These are phyloP conservation scores for Myotis brandtii DNA, from an alignment of 2,113 vertebrate genomes.

Conservation along the genomic window DNA sequence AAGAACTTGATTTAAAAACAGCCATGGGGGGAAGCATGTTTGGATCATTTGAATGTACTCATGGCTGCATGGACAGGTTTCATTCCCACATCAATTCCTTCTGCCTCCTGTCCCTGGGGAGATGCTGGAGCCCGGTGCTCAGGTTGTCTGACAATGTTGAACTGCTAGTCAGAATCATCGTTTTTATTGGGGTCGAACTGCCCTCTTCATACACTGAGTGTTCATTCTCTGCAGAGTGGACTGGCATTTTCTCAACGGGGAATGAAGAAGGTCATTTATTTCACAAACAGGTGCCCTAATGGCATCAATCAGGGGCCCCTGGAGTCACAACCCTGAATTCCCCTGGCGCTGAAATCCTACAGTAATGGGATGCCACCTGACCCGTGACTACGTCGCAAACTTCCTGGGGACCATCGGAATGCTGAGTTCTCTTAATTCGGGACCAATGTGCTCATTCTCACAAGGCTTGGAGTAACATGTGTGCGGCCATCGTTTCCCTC, in stretches of 20 bases:
- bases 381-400: accelerated
- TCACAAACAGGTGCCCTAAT: accelerated
- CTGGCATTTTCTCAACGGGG: neutral
- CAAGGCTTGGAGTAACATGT: neutral
- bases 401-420: neutral
- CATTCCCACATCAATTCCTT: too few species aligned
- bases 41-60: neutral
- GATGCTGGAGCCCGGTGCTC: neutral
- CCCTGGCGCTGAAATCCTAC: accelerated
- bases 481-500: neutral
- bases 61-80: neutral
- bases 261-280: neutral
- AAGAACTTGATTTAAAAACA: neutral
- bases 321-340: accelerated
- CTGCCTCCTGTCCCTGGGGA: neutral
- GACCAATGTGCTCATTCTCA: neutral
- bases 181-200: neutral
- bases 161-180: accelerated
- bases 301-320: accelerated
- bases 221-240: neutral
- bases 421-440: neutral
- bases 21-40: neutral
- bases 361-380: neutral
- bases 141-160: neutral
- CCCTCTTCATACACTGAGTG: neutral